Evolutionary conservation across 2,888 invertebrate genomes (phyloP), one percentile per base, ranked within the genome.

Genomic region (Mylabris sibirica): DNA sequence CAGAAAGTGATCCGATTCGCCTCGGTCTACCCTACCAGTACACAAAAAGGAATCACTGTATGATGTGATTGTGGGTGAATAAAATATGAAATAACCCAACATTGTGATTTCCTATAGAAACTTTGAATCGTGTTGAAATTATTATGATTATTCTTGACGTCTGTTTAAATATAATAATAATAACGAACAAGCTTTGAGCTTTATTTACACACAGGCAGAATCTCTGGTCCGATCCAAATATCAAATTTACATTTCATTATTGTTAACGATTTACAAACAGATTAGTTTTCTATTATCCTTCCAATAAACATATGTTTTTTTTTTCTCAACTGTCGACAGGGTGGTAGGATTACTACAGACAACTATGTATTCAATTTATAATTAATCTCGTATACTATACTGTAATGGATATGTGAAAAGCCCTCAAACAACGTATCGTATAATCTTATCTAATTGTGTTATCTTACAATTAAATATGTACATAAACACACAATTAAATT

Each of bases 161-260:
- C 22, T 53, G 6, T 53, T 53, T 53, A 9, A 30, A 30, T 30
- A 30, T 30, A 22, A 53, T 20, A 49, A 30, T 30, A 22, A 53
- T 20, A 49, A 6, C 49, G 9, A 20, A 20, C 20, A 44, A 11
- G 11, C 1, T 53, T 22, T 11, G 49, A 8, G 20, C 22, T 8
- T 53, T 20, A 22, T 53, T 53, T 53, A 53, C 22, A 44, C 5
- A 44, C 49, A 22, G 49, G 8, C 12, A 38, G 44, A 44, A 8
- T 30, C 8, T 30, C 30, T 30, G 30, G 30, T 30, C 30, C 4
- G 30, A 30, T 30, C 17, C 44, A 44, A 44, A 22, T 20, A 53
- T 9, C 11, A 53, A 53, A 22, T 53, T 53, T 53, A 53, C 49
- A 22, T 53, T 53, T 53, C 49, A 22, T 53, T 53, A 53, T 53